phyloP scores from a whole-genome alignment of 2,888 invertebrate genomes.

The Lamellibrachia columna region DNA sequence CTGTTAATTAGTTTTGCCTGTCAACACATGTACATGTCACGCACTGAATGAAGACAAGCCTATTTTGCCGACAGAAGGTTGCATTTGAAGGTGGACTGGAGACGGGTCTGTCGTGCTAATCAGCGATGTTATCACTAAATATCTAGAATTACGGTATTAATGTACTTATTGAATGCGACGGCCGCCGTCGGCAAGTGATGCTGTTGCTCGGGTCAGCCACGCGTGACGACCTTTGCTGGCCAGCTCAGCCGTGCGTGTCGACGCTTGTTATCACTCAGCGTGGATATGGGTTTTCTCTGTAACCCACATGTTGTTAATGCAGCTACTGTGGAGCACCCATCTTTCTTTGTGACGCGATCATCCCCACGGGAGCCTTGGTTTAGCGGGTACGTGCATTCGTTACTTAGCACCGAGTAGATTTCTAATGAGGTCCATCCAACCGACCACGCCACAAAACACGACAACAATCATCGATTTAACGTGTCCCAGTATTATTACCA shows the following conservation, averaged over 20 bases:
- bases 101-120: neutral
- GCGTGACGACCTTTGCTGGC: conserved; percentile 3
- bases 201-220: neutral
- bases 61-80: neutral
- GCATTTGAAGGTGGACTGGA: neutral
- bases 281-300: neutral
- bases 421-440: neutral
- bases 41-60: neutral
- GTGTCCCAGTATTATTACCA: neutral
- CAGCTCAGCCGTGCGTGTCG: neutral
- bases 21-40: neutral
- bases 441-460: neutral
- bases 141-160: conserved; percentile 16
- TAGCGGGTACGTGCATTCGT: neutral
- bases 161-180: neutral
- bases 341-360: neutral
- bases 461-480: conserved; percentile 5
- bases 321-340: conserved; percentile 3
- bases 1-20: too few species aligned
- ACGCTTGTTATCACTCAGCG: conserved; percentile 16
- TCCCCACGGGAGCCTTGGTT: neutral
- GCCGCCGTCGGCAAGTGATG: neutral
- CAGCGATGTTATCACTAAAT: neutral
- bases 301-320: conserved; percentile 6
- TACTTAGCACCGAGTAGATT: neutral